phyloP scores from a whole-genome alignment of 2,797 vertebrate genomes.

The Staurois parvus region DNA sequence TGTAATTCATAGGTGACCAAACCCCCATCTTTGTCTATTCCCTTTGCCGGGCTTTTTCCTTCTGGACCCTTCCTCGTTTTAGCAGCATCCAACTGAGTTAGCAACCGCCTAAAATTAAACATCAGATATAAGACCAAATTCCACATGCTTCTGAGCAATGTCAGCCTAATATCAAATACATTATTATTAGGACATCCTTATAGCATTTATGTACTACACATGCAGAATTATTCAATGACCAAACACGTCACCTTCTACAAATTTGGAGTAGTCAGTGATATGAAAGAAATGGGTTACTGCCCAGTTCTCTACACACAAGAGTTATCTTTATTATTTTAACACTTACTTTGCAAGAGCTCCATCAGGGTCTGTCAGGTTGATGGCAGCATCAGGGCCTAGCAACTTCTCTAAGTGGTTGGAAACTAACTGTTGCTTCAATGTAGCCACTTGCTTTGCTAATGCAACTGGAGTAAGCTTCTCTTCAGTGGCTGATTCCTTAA shows the following conservation, averaged over 20 bases:
- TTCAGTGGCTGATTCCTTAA: constrained; percentile 85
- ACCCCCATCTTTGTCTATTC: constrained; percentile 64
- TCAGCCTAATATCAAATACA: background rate
- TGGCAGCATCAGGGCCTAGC: constrained; percentile 86
- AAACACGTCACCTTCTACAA: no score
- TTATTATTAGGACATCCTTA: background rate
- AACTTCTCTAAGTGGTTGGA: constrained; percentile 88
- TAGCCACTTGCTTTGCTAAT: constrained; percentile 88
- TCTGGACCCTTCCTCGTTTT: constrained; percentile 75
- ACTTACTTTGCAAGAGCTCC: constrained; percentile 91
- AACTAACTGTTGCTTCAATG: constrained; percentile 91
- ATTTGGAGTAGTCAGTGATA: background rate
- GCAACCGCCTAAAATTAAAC: constrained; percentile 80
- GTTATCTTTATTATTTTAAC: background rate
- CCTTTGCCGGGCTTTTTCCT: constrained; percentile 73
- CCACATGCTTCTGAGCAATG: background rate
- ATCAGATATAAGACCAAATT: background rate
- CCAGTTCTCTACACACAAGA: background rate
- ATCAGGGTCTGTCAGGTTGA: constrained; percentile 91
- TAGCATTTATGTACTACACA: background rate
- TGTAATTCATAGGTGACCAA: constrained; percentile 92
- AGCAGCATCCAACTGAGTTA: constrained; percentile 89
- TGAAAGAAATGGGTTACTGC: background rate
- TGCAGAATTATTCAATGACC: no score
- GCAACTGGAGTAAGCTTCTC: constrained; percentile 90